These are phyloP conservation scores for Mactromeris polynyma DNA, from an alignment of 2,888 invertebrate genomes.

Conservation along the genomic window DNA sequence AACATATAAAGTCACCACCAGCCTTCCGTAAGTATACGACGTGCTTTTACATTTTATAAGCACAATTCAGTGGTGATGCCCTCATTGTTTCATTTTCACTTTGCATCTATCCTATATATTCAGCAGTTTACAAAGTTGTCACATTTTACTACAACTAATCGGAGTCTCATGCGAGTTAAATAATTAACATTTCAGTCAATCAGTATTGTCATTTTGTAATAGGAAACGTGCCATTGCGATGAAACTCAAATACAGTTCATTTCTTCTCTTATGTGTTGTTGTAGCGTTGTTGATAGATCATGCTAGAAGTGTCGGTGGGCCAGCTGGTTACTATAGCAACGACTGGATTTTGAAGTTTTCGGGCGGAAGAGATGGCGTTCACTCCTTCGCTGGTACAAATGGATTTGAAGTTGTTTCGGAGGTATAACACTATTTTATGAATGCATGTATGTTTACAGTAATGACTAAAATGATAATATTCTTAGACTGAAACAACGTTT, in stretches of 20 bases:
- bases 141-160: neutral
- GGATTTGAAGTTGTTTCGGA: conserved; percentile 42
- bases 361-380: neutral
- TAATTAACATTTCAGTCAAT: neutral
- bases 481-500: neutral
- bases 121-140: neutral
- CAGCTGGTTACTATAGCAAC: conserved; percentile 38
- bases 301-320: conserved; percentile 27
- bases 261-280: neutral
- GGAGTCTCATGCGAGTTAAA: neutral
- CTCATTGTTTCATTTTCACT: neutral
- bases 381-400: conserved; percentile 9
- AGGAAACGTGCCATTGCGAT: neutral
- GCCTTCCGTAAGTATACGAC: no score
- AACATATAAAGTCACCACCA: no score
- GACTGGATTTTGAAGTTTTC: conserved; percentile 44
- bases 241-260: neutral
- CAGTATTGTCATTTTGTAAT: neutral
- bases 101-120: neutral
- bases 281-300: conserved; percentile 41
- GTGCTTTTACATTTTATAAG: neutral
- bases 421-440: conserved; percentile 23
- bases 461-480: neutral
- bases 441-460: neutral
- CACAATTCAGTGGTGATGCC: neutral